Evolutionary conservation across 2,888 invertebrate genomes (phyloP).

Genomic region (Xestia rhomboidea): DNA sequence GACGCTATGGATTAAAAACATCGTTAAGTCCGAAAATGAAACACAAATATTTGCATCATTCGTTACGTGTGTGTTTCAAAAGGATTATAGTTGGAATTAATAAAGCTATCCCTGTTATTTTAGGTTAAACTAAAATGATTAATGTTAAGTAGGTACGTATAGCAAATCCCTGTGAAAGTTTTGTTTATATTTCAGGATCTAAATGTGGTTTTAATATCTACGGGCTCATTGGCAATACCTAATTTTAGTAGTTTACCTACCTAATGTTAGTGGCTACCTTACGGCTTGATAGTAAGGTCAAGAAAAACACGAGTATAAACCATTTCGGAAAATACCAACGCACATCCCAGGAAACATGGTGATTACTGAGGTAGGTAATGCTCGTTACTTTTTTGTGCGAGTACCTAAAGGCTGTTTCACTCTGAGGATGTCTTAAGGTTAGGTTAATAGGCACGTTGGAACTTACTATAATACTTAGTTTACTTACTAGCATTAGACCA

Average conservation of each 20-base stretch:
- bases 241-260: not conserved
- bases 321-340: not conserved
- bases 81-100: constrained; percentile 77
- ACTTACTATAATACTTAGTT: constrained; percentile 1
- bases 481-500: not conserved
- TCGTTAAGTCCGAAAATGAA: constrained; percentile 84
- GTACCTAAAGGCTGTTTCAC: not conserved
- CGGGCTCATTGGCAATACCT: not conserved
- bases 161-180: constrained; percentile 27
- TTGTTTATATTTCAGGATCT: constrained; percentile 15
- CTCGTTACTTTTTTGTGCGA: not conserved
- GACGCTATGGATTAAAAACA: constrained; percentile 82
- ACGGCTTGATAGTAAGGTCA: no score
- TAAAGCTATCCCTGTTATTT: constrained; percentile 68
- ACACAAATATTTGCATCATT: constrained; percentile 83
- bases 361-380: not conserved
- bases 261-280: not conserved
- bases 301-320: not conserved
- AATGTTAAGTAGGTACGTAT: no score
- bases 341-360: not conserved
- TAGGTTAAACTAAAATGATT: constrained; percentile 55
- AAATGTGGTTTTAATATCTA: constrained; percentile 8
- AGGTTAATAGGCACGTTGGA: not conserved
- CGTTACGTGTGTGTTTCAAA: constrained; percentile 66
- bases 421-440: not conserved